These are phyloP conservation scores for Excalfactoria chinensis DNA, from an alignment of 2,113 vertebrate species.

Conservation along the genomic window DNA sequence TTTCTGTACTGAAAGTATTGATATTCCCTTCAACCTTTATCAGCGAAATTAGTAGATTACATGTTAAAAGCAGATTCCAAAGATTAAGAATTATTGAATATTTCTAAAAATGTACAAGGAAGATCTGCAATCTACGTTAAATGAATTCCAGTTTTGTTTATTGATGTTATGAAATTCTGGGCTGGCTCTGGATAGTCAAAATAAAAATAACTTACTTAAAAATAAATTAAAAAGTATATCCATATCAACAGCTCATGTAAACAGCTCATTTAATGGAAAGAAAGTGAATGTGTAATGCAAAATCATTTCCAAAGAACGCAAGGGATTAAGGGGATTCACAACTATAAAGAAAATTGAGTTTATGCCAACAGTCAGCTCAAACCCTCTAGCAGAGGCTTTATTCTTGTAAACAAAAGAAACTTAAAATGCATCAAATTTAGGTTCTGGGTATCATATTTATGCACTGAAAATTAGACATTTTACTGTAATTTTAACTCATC, in stretches of 20 bases:
- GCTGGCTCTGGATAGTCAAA: background rate
- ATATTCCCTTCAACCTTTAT: background rate
- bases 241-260: background rate
- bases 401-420: constrained; percentile 48
- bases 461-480: constrained; percentile 2
- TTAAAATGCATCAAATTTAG: constrained; percentile 10
- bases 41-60: background rate
- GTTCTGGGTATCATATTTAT: constrained; percentile 8
- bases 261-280: background rate
- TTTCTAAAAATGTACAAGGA: background rate
- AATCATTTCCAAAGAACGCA: constrained; percentile 10
- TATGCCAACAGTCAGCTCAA: background rate
- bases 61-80: background rate
- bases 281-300: background rate
- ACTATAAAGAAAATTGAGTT: constrained; percentile 1
- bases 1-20: background rate
- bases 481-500: constrained; percentile 29
- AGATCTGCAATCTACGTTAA: background rate
- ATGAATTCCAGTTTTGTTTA: background rate
- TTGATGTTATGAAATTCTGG: background rate
- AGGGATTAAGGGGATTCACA: constrained; percentile 30
- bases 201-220: background rate
- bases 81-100: background rate
- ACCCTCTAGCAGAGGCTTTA: constrained; percentile 15
- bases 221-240: background rate